phyloP scores from a whole-genome alignment of 2,888 invertebrate genomes.

The Drosophila kanekoi region DNA sequence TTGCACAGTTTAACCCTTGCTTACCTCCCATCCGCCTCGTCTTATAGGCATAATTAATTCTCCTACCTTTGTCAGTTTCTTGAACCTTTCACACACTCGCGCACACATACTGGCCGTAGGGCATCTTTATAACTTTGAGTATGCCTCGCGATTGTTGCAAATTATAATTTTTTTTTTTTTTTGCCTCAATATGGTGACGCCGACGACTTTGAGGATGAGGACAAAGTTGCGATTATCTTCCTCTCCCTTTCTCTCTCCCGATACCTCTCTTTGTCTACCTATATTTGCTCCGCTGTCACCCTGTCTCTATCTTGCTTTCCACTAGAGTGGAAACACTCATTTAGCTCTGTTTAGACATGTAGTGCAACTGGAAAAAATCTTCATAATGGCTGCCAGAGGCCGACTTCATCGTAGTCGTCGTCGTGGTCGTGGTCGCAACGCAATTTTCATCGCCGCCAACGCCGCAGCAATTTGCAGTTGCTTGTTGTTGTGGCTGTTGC shows the following conservation, averaged over 20 bases:
- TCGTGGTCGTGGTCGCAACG: conserved; percentile 51
- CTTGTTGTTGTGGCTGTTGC: conserved; percentile 37
- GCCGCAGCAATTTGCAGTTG: conserved; percentile 67
- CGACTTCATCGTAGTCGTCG: conserved; percentile 37
- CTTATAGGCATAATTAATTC: conserved; percentile 20
- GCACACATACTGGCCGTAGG: conserved; percentile 42
- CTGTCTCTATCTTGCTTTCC: conserved; percentile 24
- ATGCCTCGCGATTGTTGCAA: conserved; percentile 57
- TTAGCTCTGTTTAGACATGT: conserved; percentile 79
- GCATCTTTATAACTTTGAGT: conserved; percentile 55
- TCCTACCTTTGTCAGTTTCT: conserved; percentile 48
- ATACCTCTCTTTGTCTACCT: neutral
- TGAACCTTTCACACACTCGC: conserved; percentile 24
- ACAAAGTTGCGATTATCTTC: conserved; percentile 64
- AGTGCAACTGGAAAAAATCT: conserved; percentile 79
- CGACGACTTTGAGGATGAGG: conserved; percentile 41
- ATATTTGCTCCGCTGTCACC: neutral
- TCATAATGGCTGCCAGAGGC: conserved; percentile 76
- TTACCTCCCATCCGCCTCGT: neutral
- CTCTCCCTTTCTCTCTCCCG: neutral
- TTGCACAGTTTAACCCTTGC: conserved; percentile 35
- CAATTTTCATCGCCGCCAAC: conserved; percentile 67
- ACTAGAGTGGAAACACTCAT: conserved; percentile 70
- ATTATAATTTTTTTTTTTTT: conserved; percentile 54
- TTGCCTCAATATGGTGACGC: conserved; percentile 29